Evolutionary conservation across 2,113 vertebrate species (phyloP).

Genomic region (Tinamus guttatus): DNA sequence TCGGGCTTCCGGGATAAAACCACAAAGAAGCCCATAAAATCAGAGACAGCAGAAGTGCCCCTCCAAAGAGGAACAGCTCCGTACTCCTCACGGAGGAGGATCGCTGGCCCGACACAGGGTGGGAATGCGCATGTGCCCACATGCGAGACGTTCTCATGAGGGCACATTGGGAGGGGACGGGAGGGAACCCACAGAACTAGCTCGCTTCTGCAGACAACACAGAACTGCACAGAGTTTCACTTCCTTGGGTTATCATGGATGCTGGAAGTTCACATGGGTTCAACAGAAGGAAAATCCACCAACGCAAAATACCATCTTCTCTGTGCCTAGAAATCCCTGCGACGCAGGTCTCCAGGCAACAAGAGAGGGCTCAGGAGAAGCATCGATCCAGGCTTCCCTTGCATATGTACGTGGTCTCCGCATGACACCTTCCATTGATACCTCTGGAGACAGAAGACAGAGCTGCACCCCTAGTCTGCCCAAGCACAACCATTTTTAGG

Average conservation of each 20-base stretch:
- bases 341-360: neutral
- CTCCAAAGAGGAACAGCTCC: neutral
- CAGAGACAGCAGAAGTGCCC: neutral
- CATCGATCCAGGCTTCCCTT: rapidly evolving
- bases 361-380: neutral
- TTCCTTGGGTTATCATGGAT: neutral
- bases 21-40: neutral
- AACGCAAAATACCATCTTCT: neutral
- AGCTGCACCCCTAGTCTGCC: neutral
- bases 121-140: neutral
- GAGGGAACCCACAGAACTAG: neutral
- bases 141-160: neutral
- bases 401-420: rapidly evolving
- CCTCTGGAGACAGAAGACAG: rapidly evolving
- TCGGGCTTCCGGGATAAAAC: neutral
- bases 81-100: neutral
- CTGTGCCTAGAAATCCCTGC: neutral
- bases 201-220: neutral
- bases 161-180: neutral
- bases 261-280: neutral
- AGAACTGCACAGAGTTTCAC: neutral
- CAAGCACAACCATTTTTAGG: neutral
- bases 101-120: neutral
- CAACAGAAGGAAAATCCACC: neutral
- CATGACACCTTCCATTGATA: neutral